Conservation (phyloP, 2,888 invertebrate genomes). For the Eristalinus sepulchralis region DNA sequence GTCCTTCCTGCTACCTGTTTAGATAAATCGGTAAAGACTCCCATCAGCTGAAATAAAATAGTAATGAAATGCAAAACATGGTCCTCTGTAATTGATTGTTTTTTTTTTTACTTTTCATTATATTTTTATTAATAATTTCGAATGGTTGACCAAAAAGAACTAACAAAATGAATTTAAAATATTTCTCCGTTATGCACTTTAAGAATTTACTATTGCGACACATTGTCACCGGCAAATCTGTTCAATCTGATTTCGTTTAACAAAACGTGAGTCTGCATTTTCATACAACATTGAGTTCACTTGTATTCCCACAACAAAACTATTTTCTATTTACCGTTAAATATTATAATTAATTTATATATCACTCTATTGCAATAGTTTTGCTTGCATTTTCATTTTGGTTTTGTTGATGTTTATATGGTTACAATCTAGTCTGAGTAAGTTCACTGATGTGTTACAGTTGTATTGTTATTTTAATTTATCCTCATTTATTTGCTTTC, state of each 20-base stretch:
- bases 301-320: slow-evolving; percentile 24
- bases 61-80: background rate
- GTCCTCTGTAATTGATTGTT: slow-evolving; percentile 32
- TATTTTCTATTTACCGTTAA: slow-evolving; percentile 19
- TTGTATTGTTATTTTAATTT: slow-evolving; percentile 7
- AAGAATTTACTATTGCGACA: background rate
- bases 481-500: slow-evolving; percentile 42
- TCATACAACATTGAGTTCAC: slow-evolving; percentile 29
- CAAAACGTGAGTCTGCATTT: slow-evolving; percentile 32
- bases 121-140: slow-evolving; percentile 53
- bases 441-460: slow-evolving; percentile 47
- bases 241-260: slow-evolving; percentile 23
- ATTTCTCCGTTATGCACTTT: slow-evolving; percentile 50
- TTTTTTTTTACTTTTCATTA: slow-evolving; percentile 28
- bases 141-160: slow-evolving; percentile 65
- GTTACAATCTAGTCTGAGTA: slow-evolving; percentile 45
- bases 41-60: background rate
- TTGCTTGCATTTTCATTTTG: background rate
- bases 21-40: too few species aligned
- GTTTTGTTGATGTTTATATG: background rate
- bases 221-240: slow-evolving; percentile 5
- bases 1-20: too few species aligned
- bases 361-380: slow-evolving; percentile 58
- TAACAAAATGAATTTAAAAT: slow-evolving; percentile 43
- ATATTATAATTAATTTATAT: slow-evolving; percentile 15